Percentiles rank a stretch among this genome's conserved stretches.
Evolutionary conservation across 1,140 invertebrate genomes (phyloP).

Genomic region (Acyrthosiphon pisum): DNA sequence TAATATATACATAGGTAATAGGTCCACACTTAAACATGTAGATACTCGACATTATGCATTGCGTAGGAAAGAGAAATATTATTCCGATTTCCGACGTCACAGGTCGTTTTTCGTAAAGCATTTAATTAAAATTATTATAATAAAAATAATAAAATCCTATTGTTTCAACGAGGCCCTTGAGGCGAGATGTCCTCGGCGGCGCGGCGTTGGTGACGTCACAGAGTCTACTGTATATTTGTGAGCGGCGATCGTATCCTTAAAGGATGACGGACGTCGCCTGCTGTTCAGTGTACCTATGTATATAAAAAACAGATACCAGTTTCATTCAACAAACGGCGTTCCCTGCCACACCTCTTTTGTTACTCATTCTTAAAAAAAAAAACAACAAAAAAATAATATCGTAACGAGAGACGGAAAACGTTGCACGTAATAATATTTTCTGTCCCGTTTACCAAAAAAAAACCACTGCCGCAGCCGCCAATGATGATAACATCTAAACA

Average conservation of each 20-base stretch:
- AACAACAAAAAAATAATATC: neutral
- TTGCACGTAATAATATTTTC: conserved; percentile 51
- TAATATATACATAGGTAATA: neutral
- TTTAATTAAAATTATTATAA: conserved; percentile 12
- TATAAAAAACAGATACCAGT: conserved; percentile 40
- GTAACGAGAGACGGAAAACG: conserved; percentile 23
- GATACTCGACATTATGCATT: neutral
- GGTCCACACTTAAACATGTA: neutral
- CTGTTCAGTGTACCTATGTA: neutral
- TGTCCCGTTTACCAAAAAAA: conserved; percentile 29
- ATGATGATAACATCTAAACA: conserved; percentile 48
- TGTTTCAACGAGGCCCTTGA: conserved; percentile 32
- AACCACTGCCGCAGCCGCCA: neutral
- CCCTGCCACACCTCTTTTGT: conserved; percentile 41
- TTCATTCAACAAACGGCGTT: conserved; percentile 48
- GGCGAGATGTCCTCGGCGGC: conserved; percentile 1
- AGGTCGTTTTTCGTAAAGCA: neutral
- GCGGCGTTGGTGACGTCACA: conserved; percentile 37
- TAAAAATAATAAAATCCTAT: neutral
- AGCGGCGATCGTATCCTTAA: conserved; percentile 53
- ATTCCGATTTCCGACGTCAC: neutral
- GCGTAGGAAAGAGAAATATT: neutral
- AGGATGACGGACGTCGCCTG: conserved; percentile 49
- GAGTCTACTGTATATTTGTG: conserved; percentile 33
- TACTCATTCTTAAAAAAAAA: conserved; percentile 49